Conservation (phyloP, 2,888 invertebrate species). For the Eueremaeus valkanovi region DNA sequence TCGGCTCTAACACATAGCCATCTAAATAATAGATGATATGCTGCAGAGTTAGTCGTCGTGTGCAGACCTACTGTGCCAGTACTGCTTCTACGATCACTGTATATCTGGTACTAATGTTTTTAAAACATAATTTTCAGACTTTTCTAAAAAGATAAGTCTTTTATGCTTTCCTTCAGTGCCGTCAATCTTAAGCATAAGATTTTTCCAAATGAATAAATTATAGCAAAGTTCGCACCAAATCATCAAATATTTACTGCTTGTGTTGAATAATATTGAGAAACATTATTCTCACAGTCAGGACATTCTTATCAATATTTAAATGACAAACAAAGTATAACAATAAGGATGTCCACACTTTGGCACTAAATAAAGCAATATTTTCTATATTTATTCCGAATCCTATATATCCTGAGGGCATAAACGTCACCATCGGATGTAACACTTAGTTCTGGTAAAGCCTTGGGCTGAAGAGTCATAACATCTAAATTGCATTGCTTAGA, state of each 20-base stretch:
- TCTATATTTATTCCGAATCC: no score
- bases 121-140: constrained; percentile 8
- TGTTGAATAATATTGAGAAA: constrained; percentile 15
- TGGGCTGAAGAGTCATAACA: no score
- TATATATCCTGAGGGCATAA: no score
- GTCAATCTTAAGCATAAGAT: neutral
- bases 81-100: no score
- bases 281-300: neutral
- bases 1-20: constrained; percentile 1
- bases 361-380: no score
- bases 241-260: constrained; percentile 6
- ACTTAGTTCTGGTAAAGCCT: no score
- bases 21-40: constrained; percentile 17
- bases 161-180: neutral
- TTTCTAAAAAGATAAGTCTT: neutral
- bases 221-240: neutral
- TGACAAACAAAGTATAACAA: no score
- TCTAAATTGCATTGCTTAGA: no score
- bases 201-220: constrained; percentile 16
- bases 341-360: no score
- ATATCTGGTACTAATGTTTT: constrained; percentile 22
- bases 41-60: neutral
- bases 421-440: no score
- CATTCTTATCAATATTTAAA: constrained; percentile 30
- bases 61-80: neutral